These are phyloP conservation scores for Drepana arcuata DNA, from an alignment of 1,140 invertebrate species.

Conservation along the genomic window DNA sequence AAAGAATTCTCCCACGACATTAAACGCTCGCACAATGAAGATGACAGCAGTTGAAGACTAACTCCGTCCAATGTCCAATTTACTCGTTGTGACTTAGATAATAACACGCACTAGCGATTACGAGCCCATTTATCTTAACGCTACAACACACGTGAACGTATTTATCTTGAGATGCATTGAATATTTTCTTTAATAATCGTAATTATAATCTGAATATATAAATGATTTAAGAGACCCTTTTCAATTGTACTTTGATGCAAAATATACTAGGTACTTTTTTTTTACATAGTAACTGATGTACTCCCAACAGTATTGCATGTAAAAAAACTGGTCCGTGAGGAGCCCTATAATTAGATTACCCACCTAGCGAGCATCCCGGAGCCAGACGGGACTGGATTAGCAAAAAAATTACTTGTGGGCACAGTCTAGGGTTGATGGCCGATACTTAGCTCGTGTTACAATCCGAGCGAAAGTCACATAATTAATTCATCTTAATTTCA, in stretches of 20 bases:
- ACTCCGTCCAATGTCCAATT: too few relatives aligned
- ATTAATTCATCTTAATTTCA: conserved; percentile 24
- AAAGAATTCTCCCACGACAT: conserved; percentile 13
- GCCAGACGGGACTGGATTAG: conserved; percentile 38
- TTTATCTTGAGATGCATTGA: too few relatives aligned
- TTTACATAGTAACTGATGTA: too few relatives aligned
- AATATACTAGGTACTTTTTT: too few relatives aligned
- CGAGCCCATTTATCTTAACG: conserved; percentile 11
- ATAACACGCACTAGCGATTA: conserved; percentile 19
- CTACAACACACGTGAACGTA: conserved; percentile 16
- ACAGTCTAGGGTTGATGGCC: conserved; percentile 43
- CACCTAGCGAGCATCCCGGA: conserved; percentile 36
- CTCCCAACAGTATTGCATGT: too few relatives aligned
- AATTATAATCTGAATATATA: too few relatives aligned
- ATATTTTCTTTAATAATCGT: too few relatives aligned
- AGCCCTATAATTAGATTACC: conserved; percentile 54
- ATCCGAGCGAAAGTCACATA: conserved; percentile 30
- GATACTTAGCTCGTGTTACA: conserved; percentile 27
- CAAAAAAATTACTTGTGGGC: conserved; percentile 43
- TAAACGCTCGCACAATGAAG: conserved; percentile 13
- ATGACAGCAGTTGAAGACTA: conserved; percentile 1
- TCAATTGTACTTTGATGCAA: too few relatives aligned
- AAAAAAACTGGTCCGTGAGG: conserved; percentile 37
- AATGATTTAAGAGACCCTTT: too few relatives aligned
- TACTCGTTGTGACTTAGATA: conserved; percentile 11